Conservation (phyloP, 2,888 invertebrate species). For the Eurois occulta region DNA sequence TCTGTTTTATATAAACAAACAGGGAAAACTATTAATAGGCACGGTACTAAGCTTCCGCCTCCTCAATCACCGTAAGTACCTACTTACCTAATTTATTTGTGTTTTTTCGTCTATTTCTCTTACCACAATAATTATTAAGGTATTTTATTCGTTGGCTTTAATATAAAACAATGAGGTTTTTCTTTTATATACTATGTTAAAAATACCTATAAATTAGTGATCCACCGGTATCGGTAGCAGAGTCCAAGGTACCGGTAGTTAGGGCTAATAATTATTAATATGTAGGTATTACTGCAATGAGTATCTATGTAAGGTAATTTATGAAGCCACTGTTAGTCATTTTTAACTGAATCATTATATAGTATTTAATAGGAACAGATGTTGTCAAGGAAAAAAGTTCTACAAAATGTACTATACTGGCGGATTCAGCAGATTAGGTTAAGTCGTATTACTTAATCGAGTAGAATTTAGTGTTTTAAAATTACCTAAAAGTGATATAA, state of each 20-base stretch:
- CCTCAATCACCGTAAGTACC: background rate
- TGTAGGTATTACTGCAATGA: background rate
- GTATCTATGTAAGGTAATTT: background rate
- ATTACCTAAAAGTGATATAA: background rate
- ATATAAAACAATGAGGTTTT: too few species aligned
- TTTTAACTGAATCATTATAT: conserved; percentile 16
- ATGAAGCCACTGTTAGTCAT: conserved; percentile 6
- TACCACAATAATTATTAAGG: background rate
- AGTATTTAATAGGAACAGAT: background rate
- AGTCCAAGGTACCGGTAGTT: background rate
- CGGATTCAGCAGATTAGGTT: conserved; percentile 2
- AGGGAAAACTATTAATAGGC: conserved; percentile 20
- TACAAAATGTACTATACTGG: background rate
- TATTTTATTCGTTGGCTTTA: background rate
- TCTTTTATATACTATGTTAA: background rate
- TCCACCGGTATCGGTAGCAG: background rate
- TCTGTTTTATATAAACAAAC: conserved; percentile 8
- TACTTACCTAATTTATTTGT: background rate
- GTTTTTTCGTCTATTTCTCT: background rate
- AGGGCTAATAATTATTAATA: background rate
- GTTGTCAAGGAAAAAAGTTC: conserved; percentile 33
- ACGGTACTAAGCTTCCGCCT: background rate
- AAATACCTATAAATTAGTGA: background rate
- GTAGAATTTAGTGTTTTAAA: background rate
- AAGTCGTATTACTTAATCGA: background rate